Conservation (phyloP, 2,888 invertebrate genomes). For the Prenolepis imparis region DNA sequence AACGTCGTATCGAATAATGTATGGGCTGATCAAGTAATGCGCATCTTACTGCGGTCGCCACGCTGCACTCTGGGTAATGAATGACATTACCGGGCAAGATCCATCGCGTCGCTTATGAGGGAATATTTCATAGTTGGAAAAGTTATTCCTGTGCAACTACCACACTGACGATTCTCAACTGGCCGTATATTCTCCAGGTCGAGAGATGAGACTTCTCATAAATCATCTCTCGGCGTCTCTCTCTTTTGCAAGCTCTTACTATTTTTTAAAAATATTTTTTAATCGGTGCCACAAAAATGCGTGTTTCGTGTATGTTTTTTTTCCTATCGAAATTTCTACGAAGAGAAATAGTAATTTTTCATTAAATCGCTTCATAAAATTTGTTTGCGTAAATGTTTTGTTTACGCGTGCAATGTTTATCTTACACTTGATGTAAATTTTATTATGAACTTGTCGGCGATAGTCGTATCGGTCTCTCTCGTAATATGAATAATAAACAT, state of each 20-base stretch:
- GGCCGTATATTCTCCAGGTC: constrained; percentile 70
- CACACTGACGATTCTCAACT: constrained; percentile 62
- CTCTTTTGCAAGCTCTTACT: constrained; percentile 31
- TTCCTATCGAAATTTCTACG: neutral
- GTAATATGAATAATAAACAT: constrained; percentile 20
- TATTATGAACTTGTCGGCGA: neutral
- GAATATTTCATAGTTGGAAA: constrained; percentile 79
- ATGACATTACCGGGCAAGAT: constrained; percentile 72
- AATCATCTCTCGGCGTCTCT: constrained; percentile 6
- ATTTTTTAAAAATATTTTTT: constrained; percentile 64
- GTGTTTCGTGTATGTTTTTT: neutral
- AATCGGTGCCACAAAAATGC: constrained; percentile 54
- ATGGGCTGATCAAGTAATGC: constrained; percentile 70
- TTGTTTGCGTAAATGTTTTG: neutral
- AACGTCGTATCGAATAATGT: constrained; percentile 68
- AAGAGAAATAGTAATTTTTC: neutral
- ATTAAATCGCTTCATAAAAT: constrained; percentile 9
- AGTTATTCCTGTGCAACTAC: constrained; percentile 66
- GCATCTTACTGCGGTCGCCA: constrained; percentile 55
- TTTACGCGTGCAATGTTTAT: neutral
- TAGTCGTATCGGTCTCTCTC: neutral
- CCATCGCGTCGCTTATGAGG: constrained; percentile 74
- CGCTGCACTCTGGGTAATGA: constrained; percentile 69
- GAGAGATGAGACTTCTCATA: constrained; percentile 46
- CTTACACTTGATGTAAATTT: constrained; percentile 36